Evolutionary conservation across 2,113 vertebrate genomes (phyloP), one percentile per base, ranked within the genome.

Genomic region (Thymallus thymallus): DNA sequence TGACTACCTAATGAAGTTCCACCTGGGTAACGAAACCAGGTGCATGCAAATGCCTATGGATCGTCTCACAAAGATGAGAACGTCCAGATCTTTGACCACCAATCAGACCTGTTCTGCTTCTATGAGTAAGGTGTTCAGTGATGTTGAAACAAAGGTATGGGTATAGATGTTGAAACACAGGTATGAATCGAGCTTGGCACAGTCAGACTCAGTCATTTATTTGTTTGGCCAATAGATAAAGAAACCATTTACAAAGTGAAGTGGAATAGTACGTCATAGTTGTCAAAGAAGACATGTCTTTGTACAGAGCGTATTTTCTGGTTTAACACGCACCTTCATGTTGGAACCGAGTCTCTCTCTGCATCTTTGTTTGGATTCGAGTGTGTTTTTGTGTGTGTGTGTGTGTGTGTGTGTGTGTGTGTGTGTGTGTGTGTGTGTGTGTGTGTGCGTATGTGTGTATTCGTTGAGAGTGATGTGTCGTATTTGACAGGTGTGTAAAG

Each of bases 21-120:
- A 65, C 80, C 69, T 80, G 30, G 12, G 71, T 75, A 80, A 85
- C 76, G 24, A 80, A 87, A 66, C 77, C 80, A 78, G 69, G 70
- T 72, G 65, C 71, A 65, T 73, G 71, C 73, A 72, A 78, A 82
- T 63, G 22, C 41, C 56, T 20, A 32, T 72, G 56, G 48, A 60
- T 14, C 56, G 26, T 18, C 35, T 58, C 66, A 56, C 56, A 26
- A 10, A 29, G 51, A 35, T 12, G 61, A 65, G 12, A 64, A 14
- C 14, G 46, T 16, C 14, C 46, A 51, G 12, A 14, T 16, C 46
- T 18, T 9, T 14, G 4, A 14, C 46, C 16, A 1, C 5, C 46
- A 51, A 51, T 16, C 16, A 51, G 14, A 51, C 16, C 46, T 51
- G 1, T 51, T 51, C 14, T 51, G 46, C 46, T 51, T 51, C 14